Conservation (phyloP, 2,888 invertebrate genomes). For the Drosophila heteroneura region DNA sequence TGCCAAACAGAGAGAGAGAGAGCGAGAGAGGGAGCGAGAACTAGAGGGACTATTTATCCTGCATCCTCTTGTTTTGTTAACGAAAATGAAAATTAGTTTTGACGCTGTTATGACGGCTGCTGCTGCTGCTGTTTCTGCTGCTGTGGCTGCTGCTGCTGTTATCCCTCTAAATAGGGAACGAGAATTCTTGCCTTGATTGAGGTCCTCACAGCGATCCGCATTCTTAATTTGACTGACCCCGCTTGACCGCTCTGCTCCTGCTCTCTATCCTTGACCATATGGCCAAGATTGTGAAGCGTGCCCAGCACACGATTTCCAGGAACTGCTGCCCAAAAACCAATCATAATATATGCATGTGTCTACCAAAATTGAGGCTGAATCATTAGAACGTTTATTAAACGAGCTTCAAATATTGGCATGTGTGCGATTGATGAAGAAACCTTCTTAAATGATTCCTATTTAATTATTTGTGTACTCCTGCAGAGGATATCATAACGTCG, state of each 20-base stretch:
- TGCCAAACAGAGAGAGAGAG: conserved; percentile 35
- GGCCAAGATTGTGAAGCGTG: conserved; percentile 55
- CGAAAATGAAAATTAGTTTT: conserved; percentile 75
- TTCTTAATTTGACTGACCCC: conserved; percentile 39
- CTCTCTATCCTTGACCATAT: conserved; percentile 52
- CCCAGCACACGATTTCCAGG: conserved; percentile 62
- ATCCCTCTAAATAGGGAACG: conserved; percentile 10
- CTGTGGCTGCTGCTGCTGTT: conserved; percentile 2
- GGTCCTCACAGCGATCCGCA: conserved; percentile 38
- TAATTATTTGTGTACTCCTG: background rate
- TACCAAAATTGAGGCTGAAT: conserved; percentile 25
- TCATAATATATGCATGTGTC: conserved; percentile 34
- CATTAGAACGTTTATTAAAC: conserved; percentile 20
- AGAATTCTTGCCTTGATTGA: conserved; percentile 62
- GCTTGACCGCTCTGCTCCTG: conserved; percentile 39
- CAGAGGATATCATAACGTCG: background rate
- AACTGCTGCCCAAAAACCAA: conserved; percentile 51
- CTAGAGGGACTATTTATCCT: conserved; percentile 19
- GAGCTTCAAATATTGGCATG: conserved; percentile 16
- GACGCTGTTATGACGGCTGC: conserved; percentile 76
- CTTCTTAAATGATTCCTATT: background rate
- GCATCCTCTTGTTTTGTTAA: conserved; percentile 45
- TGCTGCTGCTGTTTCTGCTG: conserved; percentile 25
- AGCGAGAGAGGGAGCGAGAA: background rate
- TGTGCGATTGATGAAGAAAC: conserved; percentile 6